phyloP scores from a whole-genome alignment of 2,797 vertebrate genomes.

The Macropodus opercularis region DNA sequence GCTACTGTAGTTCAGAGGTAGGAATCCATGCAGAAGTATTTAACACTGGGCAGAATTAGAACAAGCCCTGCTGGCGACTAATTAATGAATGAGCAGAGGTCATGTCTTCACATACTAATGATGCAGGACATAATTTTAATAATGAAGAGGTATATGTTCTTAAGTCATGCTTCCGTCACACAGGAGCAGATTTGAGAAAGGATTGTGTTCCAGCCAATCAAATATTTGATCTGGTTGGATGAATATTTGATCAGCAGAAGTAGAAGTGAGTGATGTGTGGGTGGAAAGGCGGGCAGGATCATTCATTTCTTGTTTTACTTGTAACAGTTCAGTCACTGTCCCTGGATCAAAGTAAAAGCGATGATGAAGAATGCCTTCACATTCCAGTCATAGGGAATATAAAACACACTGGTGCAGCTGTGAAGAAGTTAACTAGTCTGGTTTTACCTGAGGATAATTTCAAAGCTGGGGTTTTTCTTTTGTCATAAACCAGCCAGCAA shows the following conservation, averaged over 20 bases:
- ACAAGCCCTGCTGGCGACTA: slow-evolving; percentile 51
- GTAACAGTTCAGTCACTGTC: slow-evolving; percentile 15
- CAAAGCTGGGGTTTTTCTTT: slow-evolving; percentile 15
- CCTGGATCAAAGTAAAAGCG: slow-evolving; percentile 17
- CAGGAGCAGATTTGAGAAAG: slow-evolving; percentile 54
- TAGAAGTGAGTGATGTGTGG: slow-evolving; percentile 37
- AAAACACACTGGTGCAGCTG: background rate
- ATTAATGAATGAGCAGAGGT: slow-evolving; percentile 67
- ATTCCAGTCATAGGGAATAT: slow-evolving; percentile 4
- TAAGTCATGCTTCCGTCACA: slow-evolving; percentile 53
- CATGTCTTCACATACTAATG: slow-evolving; percentile 66
- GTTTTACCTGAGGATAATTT: slow-evolving; percentile 41
- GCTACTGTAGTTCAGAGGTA: slow-evolving; percentile 29
- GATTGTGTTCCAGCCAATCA: slow-evolving; percentile 39
- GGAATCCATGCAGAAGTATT: slow-evolving; percentile 49
- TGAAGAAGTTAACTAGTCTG: slow-evolving; percentile 14
- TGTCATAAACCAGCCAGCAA: slow-evolving; percentile 27
- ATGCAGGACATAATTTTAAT: slow-evolving; percentile 61
- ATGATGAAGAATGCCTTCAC: background rate
- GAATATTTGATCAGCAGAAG: slow-evolving; percentile 60
- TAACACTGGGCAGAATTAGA: slow-evolving; percentile 53
- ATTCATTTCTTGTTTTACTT: slow-evolving; percentile 46
- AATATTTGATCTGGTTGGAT: slow-evolving; percentile 60
- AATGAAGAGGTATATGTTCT: slow-evolving; percentile 59
- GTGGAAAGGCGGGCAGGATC: slow-evolving; percentile 32